These are phyloP conservation scores for Heliothis peltigera DNA, from an alignment of 2,888 invertebrate species.

Conservation along the genomic window DNA sequence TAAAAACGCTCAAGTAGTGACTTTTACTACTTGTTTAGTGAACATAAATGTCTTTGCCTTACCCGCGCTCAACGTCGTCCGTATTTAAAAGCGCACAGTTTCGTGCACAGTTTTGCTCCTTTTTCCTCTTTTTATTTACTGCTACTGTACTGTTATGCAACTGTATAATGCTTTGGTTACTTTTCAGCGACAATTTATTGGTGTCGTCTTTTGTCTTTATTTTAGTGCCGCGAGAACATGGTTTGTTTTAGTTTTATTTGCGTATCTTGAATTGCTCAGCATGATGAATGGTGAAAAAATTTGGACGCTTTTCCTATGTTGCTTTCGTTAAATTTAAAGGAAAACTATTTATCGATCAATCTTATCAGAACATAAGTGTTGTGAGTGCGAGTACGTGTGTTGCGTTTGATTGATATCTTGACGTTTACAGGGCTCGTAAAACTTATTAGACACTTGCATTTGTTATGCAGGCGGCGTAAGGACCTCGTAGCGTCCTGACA, in stretches of 20 bases:
- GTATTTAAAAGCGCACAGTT: constrained; percentile 90
- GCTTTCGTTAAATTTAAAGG: constrained; percentile 14
- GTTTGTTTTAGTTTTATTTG: constrained; percentile 80
- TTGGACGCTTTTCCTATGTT: constrained; percentile 31
- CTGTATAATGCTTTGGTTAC: constrained; percentile 89
- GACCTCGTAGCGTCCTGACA: constrained; percentile 53
- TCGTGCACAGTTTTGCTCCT: constrained; percentile 87
- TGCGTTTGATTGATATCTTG: constrained; percentile 69
- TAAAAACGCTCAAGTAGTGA: constrained; percentile 91
- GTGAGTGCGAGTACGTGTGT: constrained; percentile 62
- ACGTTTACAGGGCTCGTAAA: constrained; percentile 72
- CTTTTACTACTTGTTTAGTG: constrained; percentile 91
- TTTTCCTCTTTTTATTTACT: constrained; percentile 88
- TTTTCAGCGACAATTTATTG: constrained; percentile 87
- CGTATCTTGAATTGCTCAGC: constrained; percentile 71
- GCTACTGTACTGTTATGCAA: constrained; percentile 88
- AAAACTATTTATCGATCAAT: constrained; percentile 35
- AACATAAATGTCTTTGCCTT: constrained; percentile 91
- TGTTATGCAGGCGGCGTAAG: constrained; percentile 67
- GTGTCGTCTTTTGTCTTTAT: constrained; percentile 86
- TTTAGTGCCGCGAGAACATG: constrained; percentile 82
- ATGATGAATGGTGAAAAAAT: constrained; percentile 61
- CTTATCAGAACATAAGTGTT: constrained; percentile 62
- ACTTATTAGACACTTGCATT: constrained; percentile 69
- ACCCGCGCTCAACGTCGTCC: constrained; percentile 87